Base-by-base conservation (phyloP, 1,140 invertebrate genomes). In the Acromyrmex echinatior region DNA sequence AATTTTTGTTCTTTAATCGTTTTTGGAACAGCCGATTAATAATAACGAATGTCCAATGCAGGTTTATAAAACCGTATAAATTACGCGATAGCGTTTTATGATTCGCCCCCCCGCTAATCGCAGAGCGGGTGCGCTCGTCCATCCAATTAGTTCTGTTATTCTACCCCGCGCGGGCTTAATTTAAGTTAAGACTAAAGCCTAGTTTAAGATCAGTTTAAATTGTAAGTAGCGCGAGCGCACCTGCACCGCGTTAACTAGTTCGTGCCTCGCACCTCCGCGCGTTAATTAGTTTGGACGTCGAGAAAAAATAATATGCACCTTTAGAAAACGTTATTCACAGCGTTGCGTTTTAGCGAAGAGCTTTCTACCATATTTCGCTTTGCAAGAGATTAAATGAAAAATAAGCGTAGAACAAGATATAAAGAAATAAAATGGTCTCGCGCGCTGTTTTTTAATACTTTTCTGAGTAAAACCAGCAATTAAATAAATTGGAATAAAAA, bases 131-230 rank as follows among this genome's bases (percentile, higher is more conserved):
- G 84, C 53, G 81, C 12, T 60, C 81, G 81, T 68, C 73, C 53
- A 66, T 53, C 84, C 73, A 87, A 79, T 87, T 87, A 87, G 84
- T 87, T 78, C 63, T 58, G 73, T 87, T 87, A 87, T 87, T 87
- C 85, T 77, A 87, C 31, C 39, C 51, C 28, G 63, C 60, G 49
- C 82, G 73, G 28, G 86, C 66, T 87, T 78, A 87, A 78, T 78
- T 79, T 60, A 58, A 70, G 73, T 86, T 86, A 58, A 66, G 86
- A 86, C 56, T 70, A 78, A 87, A 87, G 63, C 65, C 80, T 86
- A 56, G 66, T 66, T 86, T 87, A 77, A 86, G 82, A 68, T 88
- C 82, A 80, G 65, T 58, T 88, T 78, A 87, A 87, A 84, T 81
- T 70, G 68, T 65, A 63, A 66, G 70, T 81, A 65, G 66, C 45